Conservation (phyloP, 1,140 invertebrate species). For the Calephelis nemesis region DNA sequence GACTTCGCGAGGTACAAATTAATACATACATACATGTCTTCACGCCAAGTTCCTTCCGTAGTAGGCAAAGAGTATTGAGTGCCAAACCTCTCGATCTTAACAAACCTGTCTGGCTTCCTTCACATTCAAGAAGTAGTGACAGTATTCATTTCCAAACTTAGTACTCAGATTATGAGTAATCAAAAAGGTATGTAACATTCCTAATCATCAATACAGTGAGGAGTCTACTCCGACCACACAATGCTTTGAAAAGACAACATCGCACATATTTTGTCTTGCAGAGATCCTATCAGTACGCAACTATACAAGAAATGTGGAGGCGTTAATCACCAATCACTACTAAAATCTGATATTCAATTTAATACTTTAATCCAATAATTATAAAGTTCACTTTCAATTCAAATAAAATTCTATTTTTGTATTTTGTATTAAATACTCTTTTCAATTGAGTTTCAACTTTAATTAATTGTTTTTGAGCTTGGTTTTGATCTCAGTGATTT, state of each 20-base stretch:
- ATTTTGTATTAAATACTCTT: slow-evolving; percentile 30
- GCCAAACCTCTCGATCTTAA: too few species aligned
- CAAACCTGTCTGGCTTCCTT: too few species aligned
- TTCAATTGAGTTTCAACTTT: slow-evolving; percentile 32
- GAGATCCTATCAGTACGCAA: slow-evolving; percentile 38
- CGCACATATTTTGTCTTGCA: slow-evolving; percentile 53
- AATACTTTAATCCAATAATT: slow-evolving; percentile 29
- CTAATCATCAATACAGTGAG: background rate
- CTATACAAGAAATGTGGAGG: slow-evolving; percentile 41
- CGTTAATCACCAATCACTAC: slow-evolving; percentile 44
- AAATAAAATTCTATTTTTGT: slow-evolving; percentile 20
- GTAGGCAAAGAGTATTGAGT: too few species aligned
- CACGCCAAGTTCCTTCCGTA: too few species aligned
- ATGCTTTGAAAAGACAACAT: slow-evolving; percentile 34
- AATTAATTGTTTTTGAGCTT: slow-evolving; percentile 25
- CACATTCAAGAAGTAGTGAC: too few species aligned
- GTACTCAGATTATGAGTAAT: too few species aligned
- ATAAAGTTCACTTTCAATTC: slow-evolving; percentile 38
- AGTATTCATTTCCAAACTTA: too few species aligned
- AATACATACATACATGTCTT: too few species aligned
- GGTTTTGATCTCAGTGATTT: slow-evolving; percentile 28
- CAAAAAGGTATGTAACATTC: background rate
- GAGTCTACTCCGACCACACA: slow-evolving; percentile 35
- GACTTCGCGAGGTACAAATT: too few species aligned
- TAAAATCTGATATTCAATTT: slow-evolving; percentile 33